Evolutionary conservation across 2,888 invertebrate genomes (phyloP), one percentile per base, ranked within the genome.

Genomic region (Stenodema calcarata): DNA sequence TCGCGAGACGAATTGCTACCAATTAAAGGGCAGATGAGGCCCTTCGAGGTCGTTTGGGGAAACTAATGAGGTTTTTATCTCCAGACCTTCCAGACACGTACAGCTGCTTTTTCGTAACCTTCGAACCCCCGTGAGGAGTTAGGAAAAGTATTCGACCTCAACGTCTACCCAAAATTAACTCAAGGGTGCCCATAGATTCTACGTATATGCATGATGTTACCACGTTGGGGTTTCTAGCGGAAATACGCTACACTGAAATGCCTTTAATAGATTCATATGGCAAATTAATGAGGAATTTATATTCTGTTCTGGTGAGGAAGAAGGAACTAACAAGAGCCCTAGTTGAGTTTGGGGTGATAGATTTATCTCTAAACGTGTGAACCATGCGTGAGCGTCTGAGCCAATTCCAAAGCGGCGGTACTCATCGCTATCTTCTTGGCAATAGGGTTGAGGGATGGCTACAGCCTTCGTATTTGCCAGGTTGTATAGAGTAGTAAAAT

Each of bases 21-120:
- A 80, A 80, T 80, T 80, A 80, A 62, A 47, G 80, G 28, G 80
- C 80, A 80, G 80, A 80, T 80, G 80, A 50, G n/a, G 54, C 54
- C 54, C 54, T 30, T 80, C n/a, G 30, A 14, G 14, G 27, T 12
- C 78, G 27, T 41, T 23, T n/a, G 28, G 30, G 78, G 30, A 54
- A 80, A 50, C 50, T 80, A 80, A 80, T 80, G 54, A 54, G 80
- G 28, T 80, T 80, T 80, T 80, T 54, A 30, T 80, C 54, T 50
- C 16, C 27, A 50, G 30, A 30, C 80, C 80, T 80, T 54, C 47
- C 30, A 30, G 80, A 47, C 47, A 30, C 50, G 78, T 50, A 28
- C 80, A 80, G 44, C 54, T 80, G 80, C 80, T 50, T 80, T 27
- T 79, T 79, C 27, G 18, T 28, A 80, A 80, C 30, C 47, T 50